phyloP scores from a whole-genome alignment of 64 coral and sea anemone genomes.

The Catalaphyllia jardinei region DNA sequence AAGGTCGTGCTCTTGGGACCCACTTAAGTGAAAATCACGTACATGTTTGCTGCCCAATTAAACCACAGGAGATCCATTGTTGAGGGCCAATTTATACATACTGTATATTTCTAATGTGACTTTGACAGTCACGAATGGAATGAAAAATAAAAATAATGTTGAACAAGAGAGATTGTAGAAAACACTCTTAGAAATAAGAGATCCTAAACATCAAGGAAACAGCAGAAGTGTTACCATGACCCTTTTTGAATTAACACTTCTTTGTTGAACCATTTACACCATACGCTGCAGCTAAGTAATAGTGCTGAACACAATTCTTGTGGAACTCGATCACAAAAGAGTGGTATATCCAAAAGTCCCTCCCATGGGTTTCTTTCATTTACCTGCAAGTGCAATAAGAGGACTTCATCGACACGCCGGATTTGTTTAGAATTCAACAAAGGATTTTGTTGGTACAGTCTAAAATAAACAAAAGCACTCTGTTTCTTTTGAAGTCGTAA shows the following conservation, averaged over 20 bases:
- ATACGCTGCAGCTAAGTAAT: no score
- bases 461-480: background rate
- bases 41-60: background rate
- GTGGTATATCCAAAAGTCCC: no score
- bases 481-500: background rate
- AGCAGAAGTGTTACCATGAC: background rate
- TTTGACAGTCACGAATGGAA: no score
- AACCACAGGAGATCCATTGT: background rate
- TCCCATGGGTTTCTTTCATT: no score
- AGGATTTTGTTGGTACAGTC: background rate
- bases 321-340: no score
- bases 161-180: no score
- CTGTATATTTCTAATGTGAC: no score
- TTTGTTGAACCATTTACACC: background rate
- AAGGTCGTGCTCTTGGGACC: background rate
- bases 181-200: no score
- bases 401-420: background rate
- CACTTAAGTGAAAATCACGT: background rate
- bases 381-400: background rate
- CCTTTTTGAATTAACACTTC: background rate
- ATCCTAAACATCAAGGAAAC: no score
- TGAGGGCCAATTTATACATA: no score
- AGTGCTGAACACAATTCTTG: no score
- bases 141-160: no score
- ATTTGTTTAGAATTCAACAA: slow-evolving; percentile 15